A percentile compares a stretch with the other conserved stretches of the same genome.
These are phyloP conservation scores for Uropsilus gracilis DNA, from an alignment of 2,113 vertebrate genomes.

Conservation along the genomic window DNA sequence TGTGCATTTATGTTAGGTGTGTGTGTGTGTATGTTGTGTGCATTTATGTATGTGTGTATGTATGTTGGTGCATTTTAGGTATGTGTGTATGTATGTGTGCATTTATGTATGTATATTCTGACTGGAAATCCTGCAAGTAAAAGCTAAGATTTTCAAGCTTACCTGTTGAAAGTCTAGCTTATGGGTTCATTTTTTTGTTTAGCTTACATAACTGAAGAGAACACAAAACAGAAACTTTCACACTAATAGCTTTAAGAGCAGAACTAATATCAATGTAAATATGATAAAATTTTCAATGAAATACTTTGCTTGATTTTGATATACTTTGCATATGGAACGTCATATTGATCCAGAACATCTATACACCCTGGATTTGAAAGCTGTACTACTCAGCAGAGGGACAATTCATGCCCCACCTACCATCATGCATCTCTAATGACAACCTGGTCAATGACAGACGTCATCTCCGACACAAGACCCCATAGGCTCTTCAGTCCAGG, in stretches of 20 bases:
- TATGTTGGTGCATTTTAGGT: neutral
- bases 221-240: slow-evolving; percentile 42
- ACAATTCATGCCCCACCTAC: neutral
- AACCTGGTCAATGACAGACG: neutral
- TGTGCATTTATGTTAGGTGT: no score
- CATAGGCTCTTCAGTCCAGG: neutral
- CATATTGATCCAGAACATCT: slow-evolving; percentile 11
- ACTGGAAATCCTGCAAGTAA: neutral
- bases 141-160: neutral
- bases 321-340: slow-evolving; percentile 31
- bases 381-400: neutral
- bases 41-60: no score
- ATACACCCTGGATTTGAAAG: neutral
- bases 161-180: slow-evolving; percentile 17
- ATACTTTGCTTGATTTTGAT: neutral
- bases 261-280: slow-evolving; percentile 4
- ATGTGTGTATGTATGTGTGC: no score
- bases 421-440: neutral
- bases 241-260: neutral
- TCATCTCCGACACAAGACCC: neutral
- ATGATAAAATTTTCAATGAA: slow-evolving; percentile 47
- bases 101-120: neutral
- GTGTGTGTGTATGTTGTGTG: no score
- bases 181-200: neutral
- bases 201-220: slow-evolving; percentile 11